phyloP scores from a whole-genome alignment of 2,888 invertebrate species.

The Dryobota labecula region DNA sequence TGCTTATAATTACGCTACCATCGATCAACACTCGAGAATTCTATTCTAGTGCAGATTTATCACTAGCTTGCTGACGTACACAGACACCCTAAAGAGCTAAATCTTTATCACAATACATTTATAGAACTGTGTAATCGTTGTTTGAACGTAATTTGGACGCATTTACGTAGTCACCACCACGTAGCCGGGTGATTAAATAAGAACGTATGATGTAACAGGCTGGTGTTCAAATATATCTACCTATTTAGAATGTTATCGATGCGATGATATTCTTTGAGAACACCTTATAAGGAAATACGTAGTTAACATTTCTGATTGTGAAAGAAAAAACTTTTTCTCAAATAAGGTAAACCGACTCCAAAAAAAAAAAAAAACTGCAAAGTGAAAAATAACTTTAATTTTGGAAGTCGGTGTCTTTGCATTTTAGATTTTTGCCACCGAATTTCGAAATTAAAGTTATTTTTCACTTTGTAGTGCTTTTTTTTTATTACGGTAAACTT shows the following conservation, averaged over 20 bases:
- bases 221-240: slow-evolving; percentile 30
- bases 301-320: not conserved
- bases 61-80: slow-evolving; percentile 81
- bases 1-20: slow-evolving; percentile 82
- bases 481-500: too few relatives aligned
- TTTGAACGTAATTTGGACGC: slow-evolving; percentile 75
- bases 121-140: slow-evolving; percentile 82
- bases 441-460: too few relatives aligned
- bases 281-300: not conserved
- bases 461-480: too few relatives aligned
- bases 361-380: too few relatives aligned
- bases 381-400: too few relatives aligned
- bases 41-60: slow-evolving; percentile 82
- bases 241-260: slow-evolving; percentile 21
- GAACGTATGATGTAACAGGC: slow-evolving; percentile 63
- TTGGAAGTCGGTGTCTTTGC: too few relatives aligned
- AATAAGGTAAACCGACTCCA: too few relatives aligned
- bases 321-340: too few relatives aligned
- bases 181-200: slow-evolving; percentile 61
- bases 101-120: slow-evolving; percentile 81
- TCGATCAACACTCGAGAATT: slow-evolving; percentile 79
- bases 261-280: slow-evolving; percentile 2
- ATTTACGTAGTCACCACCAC: slow-evolving; percentile 73
- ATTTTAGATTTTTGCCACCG: too few relatives aligned
- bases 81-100: slow-evolving; percentile 74